phyloP scores from a whole-genome alignment of 1,140 invertebrate genomes.

The Pollicipes pollicipes region DNA sequence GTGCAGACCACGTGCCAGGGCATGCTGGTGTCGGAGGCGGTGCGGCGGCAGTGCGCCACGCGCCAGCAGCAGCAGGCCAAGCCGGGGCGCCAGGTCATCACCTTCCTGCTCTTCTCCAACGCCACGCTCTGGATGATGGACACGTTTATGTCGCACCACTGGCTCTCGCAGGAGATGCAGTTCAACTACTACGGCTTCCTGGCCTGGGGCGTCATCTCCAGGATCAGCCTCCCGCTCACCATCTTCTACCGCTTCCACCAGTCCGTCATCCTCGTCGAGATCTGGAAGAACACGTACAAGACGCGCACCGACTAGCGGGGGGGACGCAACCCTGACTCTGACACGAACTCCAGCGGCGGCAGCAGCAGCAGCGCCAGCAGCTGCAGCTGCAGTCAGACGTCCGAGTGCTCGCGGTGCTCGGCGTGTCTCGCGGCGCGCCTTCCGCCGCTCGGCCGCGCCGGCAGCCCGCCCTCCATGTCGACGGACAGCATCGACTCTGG shows the following conservation, averaged over 20 bases:
- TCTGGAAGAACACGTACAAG: constrained; percentile 44
- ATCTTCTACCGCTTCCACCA: constrained; percentile 54
- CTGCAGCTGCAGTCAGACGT: background rate
- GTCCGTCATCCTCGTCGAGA: constrained; percentile 43
- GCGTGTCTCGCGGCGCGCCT: background rate
- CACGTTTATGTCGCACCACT: constrained; percentile 45
- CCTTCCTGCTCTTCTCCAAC: constrained; percentile 47
- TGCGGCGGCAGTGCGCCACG: constrained; percentile 34
- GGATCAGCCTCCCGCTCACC: constrained; percentile 41
- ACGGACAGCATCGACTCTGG: background rate
- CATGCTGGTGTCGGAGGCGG: constrained; percentile 41
- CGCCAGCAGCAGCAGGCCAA: constrained; percentile 35
- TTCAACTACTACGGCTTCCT: constrained; percentile 42
- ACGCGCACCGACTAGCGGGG: constrained; percentile 20
- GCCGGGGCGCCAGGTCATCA: constrained; percentile 45
- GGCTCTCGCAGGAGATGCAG: constrained; percentile 37
- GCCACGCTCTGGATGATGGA: constrained; percentile 48
- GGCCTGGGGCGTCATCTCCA: constrained; percentile 45
- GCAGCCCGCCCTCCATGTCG: background rate
- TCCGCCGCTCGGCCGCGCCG: background rate
- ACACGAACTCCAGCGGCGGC: background rate
- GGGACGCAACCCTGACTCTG: constrained; percentile 19
- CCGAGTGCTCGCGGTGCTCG: background rate
- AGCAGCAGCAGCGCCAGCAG: background rate
- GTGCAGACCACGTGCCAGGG: constrained; percentile 38